phyloP scores from a whole-genome alignment of 2,113 vertebrate species.

The Cyprinodon variegatus region DNA sequence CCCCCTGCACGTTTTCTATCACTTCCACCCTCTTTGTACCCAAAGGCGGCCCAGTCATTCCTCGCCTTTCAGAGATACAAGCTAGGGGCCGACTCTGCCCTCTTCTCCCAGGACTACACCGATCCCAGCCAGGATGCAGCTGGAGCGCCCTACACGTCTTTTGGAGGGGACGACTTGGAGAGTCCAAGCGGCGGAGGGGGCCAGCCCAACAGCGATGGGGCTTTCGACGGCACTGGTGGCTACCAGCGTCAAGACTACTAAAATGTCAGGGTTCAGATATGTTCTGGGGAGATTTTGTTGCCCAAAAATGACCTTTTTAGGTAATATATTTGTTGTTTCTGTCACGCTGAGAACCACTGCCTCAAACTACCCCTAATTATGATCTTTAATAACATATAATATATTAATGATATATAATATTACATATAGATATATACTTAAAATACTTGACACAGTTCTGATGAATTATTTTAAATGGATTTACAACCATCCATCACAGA shows the following conservation, averaged over 20 bases:
- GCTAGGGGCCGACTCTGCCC: slow-evolving; percentile 93
- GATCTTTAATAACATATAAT: not conserved
- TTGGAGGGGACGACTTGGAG: slow-evolving; percentile 85
- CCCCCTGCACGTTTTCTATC: not conserved
- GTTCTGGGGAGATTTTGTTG: not conserved
- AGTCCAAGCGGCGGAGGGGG: slow-evolving; percentile 75
- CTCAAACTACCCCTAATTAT: not conserved
- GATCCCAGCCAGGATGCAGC: slow-evolving; percentile 93
- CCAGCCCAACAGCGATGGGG: slow-evolving; percentile 78
- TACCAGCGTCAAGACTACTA: slow-evolving; percentile 96
- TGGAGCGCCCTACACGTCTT: slow-evolving; percentile 86
- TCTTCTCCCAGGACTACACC: slow-evolving; percentile 98
- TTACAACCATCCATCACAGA: not conserved
- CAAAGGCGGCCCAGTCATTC: slow-evolving; percentile 90
- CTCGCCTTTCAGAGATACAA: slow-evolving; percentile 93
- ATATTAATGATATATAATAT: too few relatives aligned
- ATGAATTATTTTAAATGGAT: not conserved
- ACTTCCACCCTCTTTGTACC: not conserved
- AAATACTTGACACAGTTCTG: not conserved
- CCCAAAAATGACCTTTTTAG: slow-evolving; percentile 23
- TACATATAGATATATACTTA: too few relatives aligned
- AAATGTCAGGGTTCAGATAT: slow-evolving; percentile 12
- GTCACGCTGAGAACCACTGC: slow-evolving; percentile 12
- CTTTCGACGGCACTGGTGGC: slow-evolving; percentile 83
- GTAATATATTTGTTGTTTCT: slow-evolving; percentile 7